Base-by-base conservation (phyloP, 2,888 invertebrate species). In the Gandaritis pyraliata region DNA sequence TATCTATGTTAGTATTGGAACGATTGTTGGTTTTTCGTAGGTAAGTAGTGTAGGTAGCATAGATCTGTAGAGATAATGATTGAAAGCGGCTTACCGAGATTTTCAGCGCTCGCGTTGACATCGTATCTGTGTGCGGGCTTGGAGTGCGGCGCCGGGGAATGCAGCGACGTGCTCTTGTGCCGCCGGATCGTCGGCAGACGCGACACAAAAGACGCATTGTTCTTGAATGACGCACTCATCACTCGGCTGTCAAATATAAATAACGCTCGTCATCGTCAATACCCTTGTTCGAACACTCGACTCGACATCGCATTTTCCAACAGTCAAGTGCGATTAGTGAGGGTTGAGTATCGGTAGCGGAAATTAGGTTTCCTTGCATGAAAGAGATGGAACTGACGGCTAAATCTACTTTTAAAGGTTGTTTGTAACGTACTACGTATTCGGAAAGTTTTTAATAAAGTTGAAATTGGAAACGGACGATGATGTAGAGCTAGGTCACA, bases 181-280 rank as follows among this genome's bases (percentile, higher is more conserved):
- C 97, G 94, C 65, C 97, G 94, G 86, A 97, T 97, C 69, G 97
- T 97, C 76, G 97, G 97, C 88, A 97, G 94, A 74, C 97, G 95
- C 80, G 97, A 97, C 85, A 97, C 97, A 93, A 98, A 98, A 60
- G 97, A 97, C 74, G 97, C 96, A 92, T 97, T 97, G 94, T 97
- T 97, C 94, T 97, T 97, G 94, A 97, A 97, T 88, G 97, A 97
- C 82, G 96, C 95, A 82, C 92, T 89, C 90, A 92, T 92, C 87
- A 95, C 95, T 81, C 95, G 94, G 91, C 95, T 95, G 93, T 79
- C 83, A 81, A 85, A 81, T 74, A 81, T 70, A 81, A 76, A 77
- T 64, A 71, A 71, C 60, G 71, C 72, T 74, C 64, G 63, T 76
- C 71, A 73, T 58, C 45, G 48, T 65, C 63, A 64, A 59, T 62